These are phyloP conservation scores for Anarhynchus alexandrinus DNA, from an alignment of 2,113 vertebrate species.

Conservation along the genomic window DNA sequence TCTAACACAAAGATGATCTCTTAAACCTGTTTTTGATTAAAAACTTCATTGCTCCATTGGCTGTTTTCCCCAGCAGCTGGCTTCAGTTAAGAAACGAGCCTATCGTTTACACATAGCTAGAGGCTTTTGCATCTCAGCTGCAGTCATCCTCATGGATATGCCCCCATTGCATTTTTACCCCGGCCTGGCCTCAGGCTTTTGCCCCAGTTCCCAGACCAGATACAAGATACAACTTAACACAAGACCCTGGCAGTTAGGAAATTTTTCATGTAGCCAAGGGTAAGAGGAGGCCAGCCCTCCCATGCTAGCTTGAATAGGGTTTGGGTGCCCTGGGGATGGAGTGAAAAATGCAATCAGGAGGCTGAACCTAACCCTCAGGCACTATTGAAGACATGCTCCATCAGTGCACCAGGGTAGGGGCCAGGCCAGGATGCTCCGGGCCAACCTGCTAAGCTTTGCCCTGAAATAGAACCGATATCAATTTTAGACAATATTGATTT, in stretches of 20 bases:
- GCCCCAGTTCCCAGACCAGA: background rate
- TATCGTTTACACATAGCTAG: background rate
- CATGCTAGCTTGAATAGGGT: background rate
- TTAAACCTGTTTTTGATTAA: background rate
- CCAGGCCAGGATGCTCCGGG: background rate
- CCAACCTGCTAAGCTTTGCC: background rate
- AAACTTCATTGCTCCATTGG: background rate
- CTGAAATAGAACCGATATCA: background rate
- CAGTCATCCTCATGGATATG: background rate
- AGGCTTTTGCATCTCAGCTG: background rate
- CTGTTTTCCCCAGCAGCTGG: background rate
- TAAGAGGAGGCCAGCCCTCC: background rate
- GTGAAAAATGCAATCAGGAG: background rate
- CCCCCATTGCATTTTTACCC: background rate
- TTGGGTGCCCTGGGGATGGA: background rate
- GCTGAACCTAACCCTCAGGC: background rate
- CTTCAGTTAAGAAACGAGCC: background rate
- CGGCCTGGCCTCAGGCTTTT: background rate
- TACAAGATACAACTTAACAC: background rate
- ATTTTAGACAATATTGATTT: background rate
- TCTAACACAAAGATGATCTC: background rate
- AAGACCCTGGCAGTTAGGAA: background rate
- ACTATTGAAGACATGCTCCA: background rate
- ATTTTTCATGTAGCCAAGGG: background rate
- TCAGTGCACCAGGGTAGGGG: background rate